Evolutionary conservation across 2,797 vertebrate species (phyloP), one percentile per base, ranked within the genome.

Genomic region (Pseudotriccus pelzelni): DNA sequence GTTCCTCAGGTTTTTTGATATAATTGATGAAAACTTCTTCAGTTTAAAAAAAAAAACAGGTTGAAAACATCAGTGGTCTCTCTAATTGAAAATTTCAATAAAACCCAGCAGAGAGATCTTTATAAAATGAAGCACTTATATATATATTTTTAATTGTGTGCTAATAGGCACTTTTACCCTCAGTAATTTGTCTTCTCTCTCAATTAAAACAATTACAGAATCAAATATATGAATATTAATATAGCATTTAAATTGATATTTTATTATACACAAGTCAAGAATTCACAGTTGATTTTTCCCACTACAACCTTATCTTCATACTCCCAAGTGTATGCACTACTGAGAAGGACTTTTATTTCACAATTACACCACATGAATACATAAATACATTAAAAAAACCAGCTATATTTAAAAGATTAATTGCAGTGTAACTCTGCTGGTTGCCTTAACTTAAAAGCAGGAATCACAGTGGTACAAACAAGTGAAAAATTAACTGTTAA

Each of bases 201-300:
- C 59, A 73, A 62, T 94, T 80, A 76, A 93, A 94, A 94, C 60
- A 81, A 94, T 69, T 86, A 66, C 23, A 68, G 50, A 90, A 78
- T 88, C 53, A 90, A 86, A 81, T 78, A 72, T 27, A 90, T 86
- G 59, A 88, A 89, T 86, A 83, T 83, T 89, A 82, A 83, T 72
- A 47, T 58, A 76, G 13, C 59, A 43, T 79, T 88, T 82, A 84
- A 91, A 34, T 76, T 50, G 50, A 34, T 88, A 69, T 47, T 74
- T 94, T 85, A 66, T 94, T 81, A 79, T 59, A 49, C 74, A 55
- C 12, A 76, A 76, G n/a, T 86, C 30, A 81, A 83, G 64, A 94
- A 69, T 88, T 86, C 14, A 37, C 36, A 41, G 66, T 53, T 91
- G 64, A 27, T 55, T 90, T 92, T 90, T 66, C 66, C 36, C 22